A percentile compares a stretch with the other conserved stretches of the same genome.
phyloP scores from a whole-genome alignment of 2,797 vertebrate genomes.

The Anguilla obscura region DNA sequence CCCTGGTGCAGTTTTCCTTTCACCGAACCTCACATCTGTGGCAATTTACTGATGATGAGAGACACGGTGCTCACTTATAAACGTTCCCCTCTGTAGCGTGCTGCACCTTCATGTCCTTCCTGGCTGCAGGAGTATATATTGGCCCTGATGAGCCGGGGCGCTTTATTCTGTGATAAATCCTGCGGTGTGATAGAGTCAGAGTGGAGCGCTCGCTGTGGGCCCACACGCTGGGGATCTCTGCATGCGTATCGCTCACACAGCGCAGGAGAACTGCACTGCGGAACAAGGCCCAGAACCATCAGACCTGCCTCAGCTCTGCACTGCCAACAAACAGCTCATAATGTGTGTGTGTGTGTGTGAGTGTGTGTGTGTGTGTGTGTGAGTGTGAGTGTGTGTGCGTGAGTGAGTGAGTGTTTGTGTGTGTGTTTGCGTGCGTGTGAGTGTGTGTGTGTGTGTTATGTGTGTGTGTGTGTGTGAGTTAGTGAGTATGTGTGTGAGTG shows the following conservation, averaged over 20 bases:
- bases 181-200: background rate
- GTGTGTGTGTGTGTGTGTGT: too few relatives aligned
- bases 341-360: too few relatives aligned
- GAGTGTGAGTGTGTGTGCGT: too few relatives aligned
- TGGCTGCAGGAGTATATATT: conserved; percentile 48
- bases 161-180: conserved; percentile 54
- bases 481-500: too few relatives aligned
- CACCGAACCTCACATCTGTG: background rate
- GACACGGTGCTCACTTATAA: background rate
- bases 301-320: background rate
- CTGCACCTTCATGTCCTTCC: conserved; percentile 33
- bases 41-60: background rate
- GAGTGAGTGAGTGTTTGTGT: too few relatives aligned
- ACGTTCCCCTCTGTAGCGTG: conserved; percentile 34
- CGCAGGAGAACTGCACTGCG: background rate
- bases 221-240: background rate
- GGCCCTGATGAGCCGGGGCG: conserved; percentile 47
- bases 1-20: background rate
- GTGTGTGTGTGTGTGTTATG: too few relatives aligned
- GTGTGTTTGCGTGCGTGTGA: too few relatives aligned
- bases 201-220: background rate
- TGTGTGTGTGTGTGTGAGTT: too few relatives aligned
- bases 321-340: background rate
- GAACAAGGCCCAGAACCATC: background rate
- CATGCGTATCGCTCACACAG: background rate